phyloP scores from a whole-genome alignment of 2,113 vertebrate genomes.

The Sclerurus mexicanus region DNA sequence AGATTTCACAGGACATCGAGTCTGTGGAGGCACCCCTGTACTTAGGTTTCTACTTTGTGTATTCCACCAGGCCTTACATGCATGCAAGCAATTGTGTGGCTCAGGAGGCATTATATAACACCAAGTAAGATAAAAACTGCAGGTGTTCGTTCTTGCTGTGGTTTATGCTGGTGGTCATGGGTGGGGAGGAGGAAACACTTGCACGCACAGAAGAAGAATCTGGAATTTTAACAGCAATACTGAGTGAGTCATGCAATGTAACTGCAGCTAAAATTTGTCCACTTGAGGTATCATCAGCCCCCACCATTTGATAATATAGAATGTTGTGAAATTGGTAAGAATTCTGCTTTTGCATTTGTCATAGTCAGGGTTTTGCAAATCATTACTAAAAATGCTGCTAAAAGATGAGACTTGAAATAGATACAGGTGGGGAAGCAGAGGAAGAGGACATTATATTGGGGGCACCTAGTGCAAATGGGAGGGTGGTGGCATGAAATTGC shows the following conservation, averaged over 20 bases:
- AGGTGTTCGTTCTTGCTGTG: background rate
- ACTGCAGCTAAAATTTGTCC: background rate
- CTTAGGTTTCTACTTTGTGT: background rate
- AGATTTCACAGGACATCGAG: background rate
- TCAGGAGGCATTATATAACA: background rate
- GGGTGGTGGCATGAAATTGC: background rate
- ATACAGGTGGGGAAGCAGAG: background rate
- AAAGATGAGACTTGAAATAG: background rate
- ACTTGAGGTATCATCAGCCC: background rate
- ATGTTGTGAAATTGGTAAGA: background rate
- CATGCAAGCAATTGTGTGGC: background rate
- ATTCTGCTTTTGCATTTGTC: background rate
- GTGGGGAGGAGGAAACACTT: background rate
- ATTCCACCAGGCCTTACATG: background rate
- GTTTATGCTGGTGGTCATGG: fast-evolving
- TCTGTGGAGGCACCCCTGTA: background rate
- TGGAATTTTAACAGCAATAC: background rate
- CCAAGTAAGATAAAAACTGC: background rate
- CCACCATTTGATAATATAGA: background rate
- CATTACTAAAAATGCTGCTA: background rate
- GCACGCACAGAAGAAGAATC: background rate
- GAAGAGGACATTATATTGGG: background rate
- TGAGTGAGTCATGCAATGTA: background rate
- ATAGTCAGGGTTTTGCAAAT: background rate
- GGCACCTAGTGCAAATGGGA: background rate